Base-by-base conservation (phyloP, 2,113 vertebrate genomes). In the Apaloderma vittatum region DNA sequence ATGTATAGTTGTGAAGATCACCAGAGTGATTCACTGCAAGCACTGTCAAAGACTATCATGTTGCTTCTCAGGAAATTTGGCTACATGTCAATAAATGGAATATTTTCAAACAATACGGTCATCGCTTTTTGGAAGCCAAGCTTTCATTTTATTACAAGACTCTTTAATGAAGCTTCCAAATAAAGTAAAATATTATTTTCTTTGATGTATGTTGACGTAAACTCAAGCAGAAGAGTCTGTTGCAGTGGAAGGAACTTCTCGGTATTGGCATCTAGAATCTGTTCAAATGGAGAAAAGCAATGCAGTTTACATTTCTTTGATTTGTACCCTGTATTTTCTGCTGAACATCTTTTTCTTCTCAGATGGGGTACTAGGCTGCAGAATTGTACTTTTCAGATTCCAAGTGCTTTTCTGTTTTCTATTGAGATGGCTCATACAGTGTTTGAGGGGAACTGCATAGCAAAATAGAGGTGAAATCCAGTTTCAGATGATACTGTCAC, bases 131-230 rank as follows among this genome's bases (percentile, higher is more conserved):
- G 66, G 46, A 92, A 93, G 72, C 34, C 67, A 93, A 86, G 30
- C 40, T 86, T 90, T 92, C 8, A 0, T 88, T 91, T 92, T 90
- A 61, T 79, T 93, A 12, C 62, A 68, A 30, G 48, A 17, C 15
- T 94, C n/a, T 91, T 43, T 90, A 83, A 70, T 36, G 34, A 93
- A 24, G 18, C 34, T 96, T 95, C 79, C 37, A 88, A 92, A 88
- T 93, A 83, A 88, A 93, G 67, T 59, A 58, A 90, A 93, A 57
- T 94, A 0, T 40, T 40, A 20, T 62, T 90, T 92, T 66, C 21
- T 92, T 82, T 91, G n/a, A 73, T 92, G 19, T 73, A 0, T 46
- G 27, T 52, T 85, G 52, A 46, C 1, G 4, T 88, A 78, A 92
- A 84, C 51, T 63, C 6, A 12, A 87, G 52, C 40, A 88, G 71